Evolutionary conservation across 2,888 invertebrate genomes (phyloP).

Genomic region (Sarcophaga carnaria): DNA sequence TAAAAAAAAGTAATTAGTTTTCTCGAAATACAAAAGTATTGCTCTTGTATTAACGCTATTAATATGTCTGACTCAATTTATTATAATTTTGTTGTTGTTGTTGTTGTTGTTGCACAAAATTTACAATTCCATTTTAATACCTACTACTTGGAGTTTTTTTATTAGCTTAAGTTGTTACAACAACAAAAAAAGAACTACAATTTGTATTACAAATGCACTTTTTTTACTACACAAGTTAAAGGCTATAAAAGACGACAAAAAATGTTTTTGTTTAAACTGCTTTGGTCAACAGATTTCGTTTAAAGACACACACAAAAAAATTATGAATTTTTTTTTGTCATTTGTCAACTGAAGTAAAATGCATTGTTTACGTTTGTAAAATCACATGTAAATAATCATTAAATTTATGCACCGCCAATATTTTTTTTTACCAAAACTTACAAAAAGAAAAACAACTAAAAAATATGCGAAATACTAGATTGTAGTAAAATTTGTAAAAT

Average conservation of each 20-base stretch:
- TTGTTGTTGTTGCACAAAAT: background rate
- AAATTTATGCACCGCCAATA: constrained; percentile 48
- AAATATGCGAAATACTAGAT: background rate
- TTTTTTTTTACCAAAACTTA: background rate
- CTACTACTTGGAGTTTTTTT: background rate
- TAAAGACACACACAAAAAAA: background rate
- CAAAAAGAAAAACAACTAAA: constrained; percentile 32
- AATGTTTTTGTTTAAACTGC: background rate
- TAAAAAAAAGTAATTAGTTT: too few species aligned
- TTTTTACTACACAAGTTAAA: background rate
- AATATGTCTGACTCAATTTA: background rate
- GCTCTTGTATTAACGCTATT: too few species aligned
- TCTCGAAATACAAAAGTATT: too few species aligned
- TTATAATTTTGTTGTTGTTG: background rate
- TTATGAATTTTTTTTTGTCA: background rate
- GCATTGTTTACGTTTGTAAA: constrained; percentile 68
- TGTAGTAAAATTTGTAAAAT: background rate
- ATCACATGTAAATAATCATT: constrained; percentile 65
- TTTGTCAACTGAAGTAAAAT: constrained; percentile 51
- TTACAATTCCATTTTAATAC: background rate
- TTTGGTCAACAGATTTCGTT: constrained; percentile 25
- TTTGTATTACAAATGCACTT: background rate
- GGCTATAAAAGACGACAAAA: constrained; percentile 3
- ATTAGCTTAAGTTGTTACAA: constrained; percentile 1
- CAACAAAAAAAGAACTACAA: constrained; percentile 4